Conservation (phyloP, 2,888 invertebrate species). For the Harmothoe impar region DNA sequence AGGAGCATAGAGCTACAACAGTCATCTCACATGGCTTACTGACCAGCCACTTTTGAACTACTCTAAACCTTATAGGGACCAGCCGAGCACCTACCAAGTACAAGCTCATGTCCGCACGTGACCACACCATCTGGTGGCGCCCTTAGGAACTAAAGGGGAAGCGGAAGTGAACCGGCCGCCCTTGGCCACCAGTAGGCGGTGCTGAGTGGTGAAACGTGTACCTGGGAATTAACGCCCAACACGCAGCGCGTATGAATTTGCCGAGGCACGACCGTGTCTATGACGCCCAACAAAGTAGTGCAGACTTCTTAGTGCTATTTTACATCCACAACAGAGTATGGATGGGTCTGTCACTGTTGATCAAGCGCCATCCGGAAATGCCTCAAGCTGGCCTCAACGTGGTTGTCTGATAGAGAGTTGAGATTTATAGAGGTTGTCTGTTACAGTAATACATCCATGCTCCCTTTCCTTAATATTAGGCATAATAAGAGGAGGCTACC, state of each 20-base stretch:
- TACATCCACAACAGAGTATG: no score
- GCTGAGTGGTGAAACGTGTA: constrained; percentile 14
- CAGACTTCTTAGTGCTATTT: background rate
- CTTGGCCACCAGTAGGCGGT: background rate
- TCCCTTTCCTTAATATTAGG: no score
- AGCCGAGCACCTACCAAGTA: background rate
- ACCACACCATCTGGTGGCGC: background rate
- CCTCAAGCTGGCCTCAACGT: no score
- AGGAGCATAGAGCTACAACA: no score
- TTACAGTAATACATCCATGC: no score
- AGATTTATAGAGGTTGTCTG: no score
- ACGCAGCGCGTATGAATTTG: constrained; percentile 16
- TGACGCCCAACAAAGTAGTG: background rate
- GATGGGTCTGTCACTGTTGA: no score
- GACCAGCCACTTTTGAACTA: background rate
- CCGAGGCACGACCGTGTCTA: background rate
- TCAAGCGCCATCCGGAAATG: no score
- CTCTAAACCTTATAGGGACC: no score
- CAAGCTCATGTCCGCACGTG: background rate
- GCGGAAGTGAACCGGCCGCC: background rate
- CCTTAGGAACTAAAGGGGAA: background rate
- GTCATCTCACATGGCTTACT: no score
- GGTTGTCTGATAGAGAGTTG: no score
- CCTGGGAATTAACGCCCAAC: background rate
- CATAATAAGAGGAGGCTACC: no score